These are phyloP conservation scores for Bombus waltoni DNA, from an alignment of 1,140 invertebrate genomes.

Conservation along the genomic window DNA sequence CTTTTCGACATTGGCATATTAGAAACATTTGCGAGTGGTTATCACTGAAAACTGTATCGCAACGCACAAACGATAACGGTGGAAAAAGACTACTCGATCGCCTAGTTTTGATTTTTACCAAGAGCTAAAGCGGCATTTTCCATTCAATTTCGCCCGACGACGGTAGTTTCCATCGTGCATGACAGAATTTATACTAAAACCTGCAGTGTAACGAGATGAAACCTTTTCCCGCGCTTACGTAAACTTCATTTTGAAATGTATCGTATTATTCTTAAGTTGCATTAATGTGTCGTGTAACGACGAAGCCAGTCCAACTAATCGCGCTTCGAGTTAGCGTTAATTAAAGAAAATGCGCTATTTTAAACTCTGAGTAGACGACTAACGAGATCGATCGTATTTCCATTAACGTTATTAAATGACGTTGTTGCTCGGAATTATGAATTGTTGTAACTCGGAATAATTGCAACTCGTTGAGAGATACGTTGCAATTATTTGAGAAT, in stretches of 20 bases:
- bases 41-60: background rate
- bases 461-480: too few species aligned
- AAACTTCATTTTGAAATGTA: constrained; percentile 40
- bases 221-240: constrained; percentile 41
- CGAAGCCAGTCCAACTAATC: background rate
- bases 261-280: constrained; percentile 17
- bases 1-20: background rate
- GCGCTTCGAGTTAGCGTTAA: background rate
- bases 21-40: background rate
- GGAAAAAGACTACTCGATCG: too few species aligned
- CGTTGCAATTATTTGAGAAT: too few species aligned
- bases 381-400: too few species aligned
- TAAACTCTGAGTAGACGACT: background rate
- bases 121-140: background rate
- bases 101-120: background rate
- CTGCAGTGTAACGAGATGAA: constrained; percentile 40
- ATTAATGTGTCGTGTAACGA: background rate
- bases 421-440: too few species aligned
- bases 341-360: background rate
- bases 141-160: constrained; percentile 15
- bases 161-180: constrained; percentile 1
- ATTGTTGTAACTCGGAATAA: too few species aligned
- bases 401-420: too few species aligned
- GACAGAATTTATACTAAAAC: constrained; percentile 41
- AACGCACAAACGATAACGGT: background rate